Percentiles rank a stretch among this genome's conserved stretches.
phyloP scores from a whole-genome alignment of 2,113 vertebrate genomes.

The Nipponia nippon region DNA sequence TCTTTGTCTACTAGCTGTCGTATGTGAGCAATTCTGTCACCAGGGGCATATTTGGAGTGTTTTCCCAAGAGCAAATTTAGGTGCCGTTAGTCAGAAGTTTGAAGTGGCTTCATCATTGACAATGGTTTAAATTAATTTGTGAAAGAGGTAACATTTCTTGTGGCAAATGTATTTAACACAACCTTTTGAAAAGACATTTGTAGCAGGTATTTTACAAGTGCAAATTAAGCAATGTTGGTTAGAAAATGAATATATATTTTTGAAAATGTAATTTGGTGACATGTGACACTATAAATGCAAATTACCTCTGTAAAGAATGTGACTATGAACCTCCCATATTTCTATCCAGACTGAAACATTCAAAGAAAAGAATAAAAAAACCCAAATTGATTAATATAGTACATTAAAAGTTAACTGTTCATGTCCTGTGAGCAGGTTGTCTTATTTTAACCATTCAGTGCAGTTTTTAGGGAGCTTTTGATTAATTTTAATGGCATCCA shows the following conservation, averaged over 20 bases:
- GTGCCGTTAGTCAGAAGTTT: background rate
- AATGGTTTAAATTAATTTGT: background rate
- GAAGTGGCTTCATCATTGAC: background rate
- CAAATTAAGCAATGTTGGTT: background rate
- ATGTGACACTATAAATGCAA: background rate
- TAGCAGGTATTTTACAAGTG: background rate
- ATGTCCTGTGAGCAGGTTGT: background rate
- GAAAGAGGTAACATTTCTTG: background rate
- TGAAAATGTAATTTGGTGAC: background rate
- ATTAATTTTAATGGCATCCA: slow-evolving; percentile 48
- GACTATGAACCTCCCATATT: background rate
- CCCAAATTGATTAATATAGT: background rate
- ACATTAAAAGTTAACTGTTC: background rate
- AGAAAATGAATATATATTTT: background rate
- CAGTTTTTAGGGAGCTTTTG: slow-evolving; percentile 34
- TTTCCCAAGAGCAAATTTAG: background rate
- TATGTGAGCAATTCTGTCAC: background rate
- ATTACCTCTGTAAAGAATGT: background rate
- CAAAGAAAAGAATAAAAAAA: background rate
- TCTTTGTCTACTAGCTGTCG: background rate
- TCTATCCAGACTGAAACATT: background rate
- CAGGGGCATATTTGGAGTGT: background rate
- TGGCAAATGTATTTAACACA: background rate
- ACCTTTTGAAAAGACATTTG: background rate
- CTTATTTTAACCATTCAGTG: slow-evolving; percentile 29